Evolutionary conservation across 2,888 invertebrate genomes (phyloP).

Genomic region (Callyntrura guangdongensis): DNA sequence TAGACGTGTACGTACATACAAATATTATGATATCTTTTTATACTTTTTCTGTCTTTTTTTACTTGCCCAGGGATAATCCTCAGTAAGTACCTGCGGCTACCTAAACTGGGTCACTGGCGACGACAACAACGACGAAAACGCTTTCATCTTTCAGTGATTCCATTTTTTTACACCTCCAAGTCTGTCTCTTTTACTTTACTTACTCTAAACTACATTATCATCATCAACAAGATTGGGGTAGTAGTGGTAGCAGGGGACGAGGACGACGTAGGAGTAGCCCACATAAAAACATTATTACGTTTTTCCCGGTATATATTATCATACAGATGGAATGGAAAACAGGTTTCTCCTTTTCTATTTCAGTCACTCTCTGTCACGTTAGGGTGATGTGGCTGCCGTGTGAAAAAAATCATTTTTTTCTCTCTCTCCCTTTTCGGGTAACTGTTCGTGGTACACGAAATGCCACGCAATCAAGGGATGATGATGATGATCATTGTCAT

Average conservation of each 20-base stretch:
- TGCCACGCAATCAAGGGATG: slow-evolving; percentile 8
- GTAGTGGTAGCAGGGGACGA: neutral
- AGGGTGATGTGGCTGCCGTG: neutral
- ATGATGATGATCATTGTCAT: slow-evolving; percentile 6
- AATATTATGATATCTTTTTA: neutral
- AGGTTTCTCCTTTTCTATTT: slow-evolving; percentile 56
- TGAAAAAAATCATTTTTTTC: slow-evolving; percentile 38
- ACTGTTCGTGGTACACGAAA: neutral
- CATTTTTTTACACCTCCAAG: slow-evolving; percentile 51
- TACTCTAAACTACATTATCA: slow-evolving; percentile 21
- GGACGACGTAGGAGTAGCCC: neutral
- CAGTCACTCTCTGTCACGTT: slow-evolving; percentile 42
- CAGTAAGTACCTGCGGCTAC: slow-evolving; percentile 49
- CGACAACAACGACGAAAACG: neutral
- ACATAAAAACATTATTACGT: slow-evolving; percentile 45
- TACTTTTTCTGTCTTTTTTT: slow-evolving; percentile 3
- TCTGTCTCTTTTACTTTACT: slow-evolving; percentile 12
- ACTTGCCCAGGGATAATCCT: slow-evolving; percentile 18
- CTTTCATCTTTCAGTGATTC: slow-evolving; percentile 4
- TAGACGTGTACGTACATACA: too few species aligned
- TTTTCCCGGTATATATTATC: neutral
- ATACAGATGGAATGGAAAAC: slow-evolving; percentile 74
- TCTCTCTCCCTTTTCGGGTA: slow-evolving; percentile 12
- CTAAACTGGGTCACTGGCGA: slow-evolving; percentile 74
- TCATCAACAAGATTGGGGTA: neutral